Evolutionary conservation across 2,888 invertebrate species (phyloP), one percentile per base, ranked within the genome.

Genomic region (Acrobeloides nanus): DNA sequence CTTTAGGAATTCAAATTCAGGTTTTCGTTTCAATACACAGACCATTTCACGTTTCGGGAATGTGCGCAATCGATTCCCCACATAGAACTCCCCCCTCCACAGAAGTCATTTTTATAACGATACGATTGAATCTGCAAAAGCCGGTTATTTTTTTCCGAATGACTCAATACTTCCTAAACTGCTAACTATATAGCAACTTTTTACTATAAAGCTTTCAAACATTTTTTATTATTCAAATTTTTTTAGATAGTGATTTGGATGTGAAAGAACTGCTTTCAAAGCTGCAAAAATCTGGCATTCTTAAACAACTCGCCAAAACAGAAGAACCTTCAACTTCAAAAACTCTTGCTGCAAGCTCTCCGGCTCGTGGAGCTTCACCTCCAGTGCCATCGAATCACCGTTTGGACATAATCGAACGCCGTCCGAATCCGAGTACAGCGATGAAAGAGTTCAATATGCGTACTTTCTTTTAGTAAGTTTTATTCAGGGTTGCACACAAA

Each of bases 401-500:
- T 4, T n/a, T 48, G 17, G 47, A 51, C 38, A 48, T 48, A 18
- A 33, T 50, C 10, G 48, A 55, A 25, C 46, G 54, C 20, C 26
- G 51, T 25, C 15, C 47, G 3, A 25, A 44, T 26, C 61, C 64
- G 10, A 87, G 88, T 0, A 80, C 82, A 44, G 82, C 83, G 29
- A 49, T 61, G 42, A 62, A 61, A 43, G 55, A 61, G 12, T 66
- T 65, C 46, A 61, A 53, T 42, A 54, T 60, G 52, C 50, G 56
- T 21, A 29, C 45, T 10, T 41, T 65, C 21, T 57, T 55, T 34
- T 46, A 59, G 62, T 64, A 39, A 46, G 57, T 49, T 44, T 10
- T 23, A 25, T 8, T 43, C n/a, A 20, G 2, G 12, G 12, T 37
- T 37, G 12, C 12, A 37, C 38, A 12, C 32, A 44, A 40, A 35